A percentile compares a stretch with the other conserved stretches of the same genome.
These are phyloP conservation scores for Sylvilagus floridanus DNA, from an alignment of 2,797 vertebrate species.

Conservation along the genomic window DNA sequence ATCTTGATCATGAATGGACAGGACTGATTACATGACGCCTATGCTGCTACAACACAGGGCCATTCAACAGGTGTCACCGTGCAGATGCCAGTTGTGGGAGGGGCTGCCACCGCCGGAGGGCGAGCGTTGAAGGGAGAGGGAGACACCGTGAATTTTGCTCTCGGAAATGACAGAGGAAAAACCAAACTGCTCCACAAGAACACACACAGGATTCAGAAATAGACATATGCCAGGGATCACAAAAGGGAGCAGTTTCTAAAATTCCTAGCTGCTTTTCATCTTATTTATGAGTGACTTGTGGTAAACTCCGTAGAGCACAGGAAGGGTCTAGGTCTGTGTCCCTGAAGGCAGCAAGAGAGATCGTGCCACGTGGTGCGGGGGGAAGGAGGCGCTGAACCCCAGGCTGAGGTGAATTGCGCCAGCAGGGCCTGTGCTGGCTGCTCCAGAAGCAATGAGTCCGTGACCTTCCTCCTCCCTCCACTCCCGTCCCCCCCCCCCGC, in stretches of 20 bases:
- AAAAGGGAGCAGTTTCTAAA: constrained; percentile 13
- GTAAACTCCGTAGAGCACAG: constrained; percentile 14
- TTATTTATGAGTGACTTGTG: constrained; percentile 6
- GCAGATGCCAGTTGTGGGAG: constrained; percentile 31
- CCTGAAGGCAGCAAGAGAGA: not conserved
- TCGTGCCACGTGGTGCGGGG: not conserved
- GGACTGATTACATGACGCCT: constrained; percentile 19
- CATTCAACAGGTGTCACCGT: constrained; percentile 49
- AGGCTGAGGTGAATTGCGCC: not conserved
- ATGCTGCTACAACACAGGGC: not conserved
- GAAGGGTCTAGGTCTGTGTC: not conserved
- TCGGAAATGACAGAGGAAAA: constrained; percentile 52
- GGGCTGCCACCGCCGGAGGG: not conserved
- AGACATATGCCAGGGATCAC: not conserved
- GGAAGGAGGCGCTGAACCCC: not conserved
- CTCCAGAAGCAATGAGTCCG: not conserved
- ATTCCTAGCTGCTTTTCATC: not conserved
- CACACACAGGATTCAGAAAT: constrained; percentile 9
- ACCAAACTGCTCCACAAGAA: constrained; percentile 46
- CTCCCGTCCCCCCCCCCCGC: not conserved
- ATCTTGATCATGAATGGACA: constrained; percentile 48
- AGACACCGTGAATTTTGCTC: constrained; percentile 10
- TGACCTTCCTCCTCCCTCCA: not conserved
- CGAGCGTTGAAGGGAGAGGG: not conserved
- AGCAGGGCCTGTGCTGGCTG: not conserved